Evolutionary conservation across 2,888 invertebrate species (phyloP).

Genomic region (Mythimna impura): DNA sequence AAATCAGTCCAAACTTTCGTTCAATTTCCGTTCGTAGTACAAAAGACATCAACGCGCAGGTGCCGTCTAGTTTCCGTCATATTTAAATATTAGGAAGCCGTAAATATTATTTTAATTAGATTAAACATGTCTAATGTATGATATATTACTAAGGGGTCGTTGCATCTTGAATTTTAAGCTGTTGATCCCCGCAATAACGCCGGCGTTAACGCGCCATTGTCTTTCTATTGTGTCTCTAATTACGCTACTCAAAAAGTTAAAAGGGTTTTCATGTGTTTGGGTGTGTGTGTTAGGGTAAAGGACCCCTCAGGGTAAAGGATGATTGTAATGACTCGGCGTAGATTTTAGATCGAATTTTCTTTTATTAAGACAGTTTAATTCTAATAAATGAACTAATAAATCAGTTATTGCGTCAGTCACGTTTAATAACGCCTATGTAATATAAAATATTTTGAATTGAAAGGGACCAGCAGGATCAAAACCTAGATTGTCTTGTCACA

Average conservation of each 20-base stretch:
- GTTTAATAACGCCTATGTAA: too few relatives aligned
- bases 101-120: conserved; percentile 37
- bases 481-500: too few relatives aligned
- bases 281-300: conserved; percentile 8
- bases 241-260: too few relatives aligned
- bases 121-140: conserved; percentile 20
- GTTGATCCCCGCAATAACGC: too few relatives aligned
- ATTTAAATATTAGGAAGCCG: conserved; percentile 12
- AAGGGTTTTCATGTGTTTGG: too few relatives aligned
- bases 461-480: too few relatives aligned
- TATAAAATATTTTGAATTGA: too few relatives aligned
- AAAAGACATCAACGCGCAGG: conserved; percentile 71
- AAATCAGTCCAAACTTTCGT: conserved; percentile 25
- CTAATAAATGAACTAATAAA: too few relatives aligned
- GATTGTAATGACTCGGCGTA: background rate
- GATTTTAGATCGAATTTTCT: background rate
- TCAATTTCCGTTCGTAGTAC: conserved; percentile 47
- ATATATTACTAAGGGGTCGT: conserved; percentile 14
- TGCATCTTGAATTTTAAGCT: conserved; percentile 34
- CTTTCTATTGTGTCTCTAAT: too few relatives aligned
- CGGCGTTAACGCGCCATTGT: too few relatives aligned
- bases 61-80: background rate
- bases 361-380: too few relatives aligned
- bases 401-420: too few relatives aligned
- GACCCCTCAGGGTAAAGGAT: background rate